These are phyloP conservation scores for Leptatherina wallacei DNA, from an alignment of 2,797 vertebrate genomes.

Conservation along the genomic window DNA sequence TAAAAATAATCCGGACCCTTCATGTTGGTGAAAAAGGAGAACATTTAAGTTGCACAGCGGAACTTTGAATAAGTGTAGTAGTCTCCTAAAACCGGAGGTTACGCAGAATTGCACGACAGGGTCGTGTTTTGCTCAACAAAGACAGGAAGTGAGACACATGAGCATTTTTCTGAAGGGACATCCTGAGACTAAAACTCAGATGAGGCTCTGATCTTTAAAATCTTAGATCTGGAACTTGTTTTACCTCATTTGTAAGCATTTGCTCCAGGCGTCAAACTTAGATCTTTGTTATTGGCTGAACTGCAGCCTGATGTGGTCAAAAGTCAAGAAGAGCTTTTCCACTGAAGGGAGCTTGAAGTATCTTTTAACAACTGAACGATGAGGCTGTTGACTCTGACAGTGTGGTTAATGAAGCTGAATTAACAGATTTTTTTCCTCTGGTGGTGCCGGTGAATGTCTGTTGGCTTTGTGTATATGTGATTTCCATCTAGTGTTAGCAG, in stretches of 20 bases:
- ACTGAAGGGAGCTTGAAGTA: too few species aligned
- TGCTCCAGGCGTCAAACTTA: too few species aligned
- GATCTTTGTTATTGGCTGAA: neutral
- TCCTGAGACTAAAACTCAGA: neutral
- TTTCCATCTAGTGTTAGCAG: conserved; percentile 23
- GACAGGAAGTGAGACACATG: neutral
- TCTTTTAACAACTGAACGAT: neutral
- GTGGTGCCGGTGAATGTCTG: neutral
- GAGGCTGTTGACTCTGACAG: neutral
- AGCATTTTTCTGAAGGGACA: neutral
- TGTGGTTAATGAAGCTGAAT: neutral
- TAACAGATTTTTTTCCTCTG: neutral
- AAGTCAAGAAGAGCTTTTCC: neutral
- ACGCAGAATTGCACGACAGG: neutral
- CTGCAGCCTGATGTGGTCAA: neutral
- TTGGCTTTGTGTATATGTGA: neutral
- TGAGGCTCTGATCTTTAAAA: neutral
- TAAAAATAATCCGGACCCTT: neutral
- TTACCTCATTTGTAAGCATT: neutral
- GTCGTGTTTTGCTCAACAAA: neutral
- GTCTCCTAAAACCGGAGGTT: neutral
- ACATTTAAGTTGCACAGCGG: neutral
- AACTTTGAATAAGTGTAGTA: neutral
- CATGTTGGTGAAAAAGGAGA: neutral
- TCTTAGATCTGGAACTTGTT: neutral